These are phyloP conservation scores for Coelinius sp. DNA, from an alignment of 2,888 invertebrate genomes.

Conservation along the genomic window DNA sequence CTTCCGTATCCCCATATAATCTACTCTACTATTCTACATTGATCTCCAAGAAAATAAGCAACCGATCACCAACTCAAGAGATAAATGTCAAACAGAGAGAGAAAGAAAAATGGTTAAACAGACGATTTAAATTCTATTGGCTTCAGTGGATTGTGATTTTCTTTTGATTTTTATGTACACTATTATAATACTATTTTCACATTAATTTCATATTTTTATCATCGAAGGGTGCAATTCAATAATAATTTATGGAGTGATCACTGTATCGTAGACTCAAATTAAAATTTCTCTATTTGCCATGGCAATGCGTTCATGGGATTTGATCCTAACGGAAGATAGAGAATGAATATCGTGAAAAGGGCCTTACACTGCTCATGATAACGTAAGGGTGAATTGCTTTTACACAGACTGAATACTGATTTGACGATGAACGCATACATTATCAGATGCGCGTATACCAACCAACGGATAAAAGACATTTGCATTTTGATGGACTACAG, in stretches of 20 bases:
- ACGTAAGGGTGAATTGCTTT: conserved; percentile 61
- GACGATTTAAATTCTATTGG: conserved; percentile 38
- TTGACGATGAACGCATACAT: conserved; percentile 64
- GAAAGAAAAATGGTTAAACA: conserved; percentile 18
- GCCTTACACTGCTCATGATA: conserved; percentile 46
- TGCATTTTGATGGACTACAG: conserved; percentile 67
- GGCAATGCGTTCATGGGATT: not conserved
- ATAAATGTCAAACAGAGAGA: conserved; percentile 2
- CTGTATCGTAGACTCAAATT: too few relatives aligned
- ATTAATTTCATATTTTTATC: not conserved
- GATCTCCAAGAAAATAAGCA: conserved; percentile 23
- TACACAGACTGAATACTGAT: conserved; percentile 65
- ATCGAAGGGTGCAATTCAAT: conserved; percentile 28
- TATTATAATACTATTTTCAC: not conserved
- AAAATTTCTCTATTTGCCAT: conserved; percentile 41
- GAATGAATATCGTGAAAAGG: conserved; percentile 28
- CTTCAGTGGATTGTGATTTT: not conserved
- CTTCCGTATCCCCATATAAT: conserved; percentile 2
- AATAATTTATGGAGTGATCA: too few relatives aligned
- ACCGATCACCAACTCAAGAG: conserved; percentile 24
- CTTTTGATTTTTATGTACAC: not conserved
- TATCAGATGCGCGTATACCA: conserved; percentile 41
- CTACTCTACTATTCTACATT: conserved; percentile 18
- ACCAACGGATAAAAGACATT: conserved; percentile 65
- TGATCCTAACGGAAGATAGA: conserved; percentile 14